These are phyloP conservation scores for Panthera tigris DNA, from an alignment of 2,113 vertebrate genomes.

Conservation along the genomic window DNA sequence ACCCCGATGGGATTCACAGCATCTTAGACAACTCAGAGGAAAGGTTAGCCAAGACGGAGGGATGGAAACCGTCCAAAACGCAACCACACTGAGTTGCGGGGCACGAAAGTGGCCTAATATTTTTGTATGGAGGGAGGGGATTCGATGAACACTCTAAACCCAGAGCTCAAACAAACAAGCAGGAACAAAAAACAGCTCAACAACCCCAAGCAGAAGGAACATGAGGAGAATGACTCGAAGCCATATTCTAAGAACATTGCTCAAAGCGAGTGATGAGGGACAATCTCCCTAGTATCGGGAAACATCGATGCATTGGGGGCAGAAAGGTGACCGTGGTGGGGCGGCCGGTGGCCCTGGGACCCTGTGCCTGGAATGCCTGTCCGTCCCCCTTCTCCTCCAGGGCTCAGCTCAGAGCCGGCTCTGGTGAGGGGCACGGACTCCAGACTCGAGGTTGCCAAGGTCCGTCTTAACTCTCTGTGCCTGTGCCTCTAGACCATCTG, in stretches of 20 bases:
- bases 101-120: too few relatives aligned
- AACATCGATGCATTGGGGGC: fast-evolving
- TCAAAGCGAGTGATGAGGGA: background rate
- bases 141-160: background rate
- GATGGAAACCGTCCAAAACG: background rate
- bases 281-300: background rate
- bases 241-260: background rate
- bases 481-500: background rate
- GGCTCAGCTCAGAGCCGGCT: background rate
- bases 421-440: background rate
- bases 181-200: background rate
- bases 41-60: background rate
- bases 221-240: background rate
- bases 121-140: background rate
- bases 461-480: background rate
- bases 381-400: background rate
- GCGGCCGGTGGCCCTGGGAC: background rate
- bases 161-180: background rate
- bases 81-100: background rate
- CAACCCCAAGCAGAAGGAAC: background rate
- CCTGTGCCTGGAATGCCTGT: background rate
- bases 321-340: background rate
- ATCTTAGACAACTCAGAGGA: background rate
- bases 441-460: background rate
- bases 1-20: background rate